Percentiles rank a stretch among this genome's conserved stretches.
Evolutionary conservation across 2,797 vertebrate species (phyloP).

Genomic region (Tauraco hartlaubi): DNA sequence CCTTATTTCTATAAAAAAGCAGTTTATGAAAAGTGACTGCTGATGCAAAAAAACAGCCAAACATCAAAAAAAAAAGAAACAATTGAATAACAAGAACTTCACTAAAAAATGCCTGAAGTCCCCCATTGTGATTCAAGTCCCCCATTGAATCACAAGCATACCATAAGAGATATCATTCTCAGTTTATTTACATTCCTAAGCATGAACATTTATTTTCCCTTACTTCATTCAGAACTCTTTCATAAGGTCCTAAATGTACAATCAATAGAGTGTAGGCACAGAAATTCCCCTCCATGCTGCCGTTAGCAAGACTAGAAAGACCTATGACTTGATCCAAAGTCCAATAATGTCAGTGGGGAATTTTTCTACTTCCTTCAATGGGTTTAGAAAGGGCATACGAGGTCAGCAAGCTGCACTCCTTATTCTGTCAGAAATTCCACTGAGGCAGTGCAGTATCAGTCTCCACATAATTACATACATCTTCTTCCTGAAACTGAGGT

Average conservation of each 20-base stretch:
- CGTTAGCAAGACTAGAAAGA: background rate
- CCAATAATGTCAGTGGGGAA: background rate
- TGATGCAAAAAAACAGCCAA: background rate
- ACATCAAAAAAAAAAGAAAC: background rate
- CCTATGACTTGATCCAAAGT: background rate
- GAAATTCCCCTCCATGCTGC: background rate
- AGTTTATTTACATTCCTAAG: slow-evolving; percentile 35
- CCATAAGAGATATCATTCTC: background rate
- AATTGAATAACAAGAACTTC: background rate
- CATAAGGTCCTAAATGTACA: background rate
- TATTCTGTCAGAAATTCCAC: slow-evolving; percentile 57
- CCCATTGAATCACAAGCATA: background rate
- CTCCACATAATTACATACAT: slow-evolving; percentile 47
- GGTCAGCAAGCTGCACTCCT: slow-evolving; percentile 36
- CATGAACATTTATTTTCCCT: background rate
- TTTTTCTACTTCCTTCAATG: background rate
- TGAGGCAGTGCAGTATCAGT: slow-evolving; percentile 38
- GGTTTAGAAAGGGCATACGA: slow-evolving; percentile 9
- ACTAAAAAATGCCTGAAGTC: background rate
- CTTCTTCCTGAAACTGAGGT: slow-evolving; percentile 61
- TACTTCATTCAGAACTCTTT: background rate
- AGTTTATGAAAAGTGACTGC: background rate
- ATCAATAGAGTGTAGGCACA: background rate
- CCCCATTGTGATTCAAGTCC: background rate
- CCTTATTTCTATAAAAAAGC: slow-evolving; percentile 47